Base-by-base conservation (phyloP, 2,888 invertebrate genomes). In the Dryobota labecula region DNA sequence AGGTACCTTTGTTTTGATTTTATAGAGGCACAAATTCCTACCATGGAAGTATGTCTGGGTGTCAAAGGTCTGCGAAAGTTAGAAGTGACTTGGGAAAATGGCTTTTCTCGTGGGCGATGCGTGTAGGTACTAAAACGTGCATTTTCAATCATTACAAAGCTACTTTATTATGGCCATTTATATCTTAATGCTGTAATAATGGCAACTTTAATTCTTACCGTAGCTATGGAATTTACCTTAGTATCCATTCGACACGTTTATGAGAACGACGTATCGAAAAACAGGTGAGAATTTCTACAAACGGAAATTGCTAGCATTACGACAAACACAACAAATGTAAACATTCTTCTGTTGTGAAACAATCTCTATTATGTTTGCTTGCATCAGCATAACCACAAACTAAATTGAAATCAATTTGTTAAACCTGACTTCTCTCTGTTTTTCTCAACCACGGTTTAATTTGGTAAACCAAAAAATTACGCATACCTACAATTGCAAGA, bases 351-450 rank as follows among this genome's bases (percentile, higher is more conserved):
- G n/a, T 73, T 80, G 77, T 67, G 79, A 81, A 80, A 80, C 81
- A 60, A 1, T 27, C 54, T 43, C 54, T 73, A 69, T 66, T 73
- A 66, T 64, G 27, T 69, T 47, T 13, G 27, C n/a, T 80, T 80
- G 73, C 79, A 51, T 71, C 78, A 73, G 43, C 36, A 41, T 33
- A 53, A 73, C 78, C 79, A 63, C 82, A 77, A 73, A 73, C 63
- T 60, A 77, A 80, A 81, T 80, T 80, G 63, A 15, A 81, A 81
- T 81, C 79, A 80, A 80, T 80, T 81, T 73, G 66, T 54, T 73
- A 73, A 73, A 66, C 65, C 77, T 72, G 41, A 33, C 51, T 53
- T 66, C 57, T 45, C 49, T 43, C 47, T 8, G 33, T 73, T 79
- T 80, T 56, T 51, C 73, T 60, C 47, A 69, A 67, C 51, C 60